Percentiles rank a stretch among this genome's conserved stretches.
Evolutionary conservation across 23 tunicate genomes (phyloP).

Genomic region (Oikopleura albicans): DNA sequence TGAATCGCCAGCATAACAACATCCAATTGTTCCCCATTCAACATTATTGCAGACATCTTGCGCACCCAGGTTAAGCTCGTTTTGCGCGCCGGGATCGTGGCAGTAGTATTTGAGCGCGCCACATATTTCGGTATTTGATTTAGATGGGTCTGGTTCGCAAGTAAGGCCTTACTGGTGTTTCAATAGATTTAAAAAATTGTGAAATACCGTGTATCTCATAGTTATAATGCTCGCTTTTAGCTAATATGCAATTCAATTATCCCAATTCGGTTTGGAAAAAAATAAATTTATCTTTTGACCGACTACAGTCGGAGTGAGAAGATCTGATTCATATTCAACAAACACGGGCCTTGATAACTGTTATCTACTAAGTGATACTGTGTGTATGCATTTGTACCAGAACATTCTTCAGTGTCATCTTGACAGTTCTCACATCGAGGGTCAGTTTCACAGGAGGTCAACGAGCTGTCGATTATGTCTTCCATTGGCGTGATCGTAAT

Average conservation of each 20-base stretch:
- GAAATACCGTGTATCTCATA: no score
- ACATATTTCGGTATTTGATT: neutral
- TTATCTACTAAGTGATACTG: neutral
- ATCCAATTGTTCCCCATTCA: neutral
- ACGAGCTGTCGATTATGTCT: neutral
- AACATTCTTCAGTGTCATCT: neutral
- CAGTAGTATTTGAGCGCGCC: neutral
- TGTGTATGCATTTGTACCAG: neutral
- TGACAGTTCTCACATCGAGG: neutral
- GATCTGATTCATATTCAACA: no score
- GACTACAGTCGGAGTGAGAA: no score
- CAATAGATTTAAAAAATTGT: no score
- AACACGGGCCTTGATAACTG: no score
- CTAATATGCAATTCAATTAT: no score
- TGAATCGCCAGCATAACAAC: neutral
- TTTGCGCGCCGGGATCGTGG: neutral
- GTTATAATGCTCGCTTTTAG: no score
- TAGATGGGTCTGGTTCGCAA: neutral
- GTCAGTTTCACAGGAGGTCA: neutral
- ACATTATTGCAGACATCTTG: neutral
- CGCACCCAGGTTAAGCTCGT: neutral
- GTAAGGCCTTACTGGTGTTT: no score
- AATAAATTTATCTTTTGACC: no score
- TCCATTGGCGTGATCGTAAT: neutral
- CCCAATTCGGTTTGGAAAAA: no score